These are phyloP conservation scores for Standfussiana lucernea DNA, from an alignment of 2,888 invertebrate species.

Conservation along the genomic window DNA sequence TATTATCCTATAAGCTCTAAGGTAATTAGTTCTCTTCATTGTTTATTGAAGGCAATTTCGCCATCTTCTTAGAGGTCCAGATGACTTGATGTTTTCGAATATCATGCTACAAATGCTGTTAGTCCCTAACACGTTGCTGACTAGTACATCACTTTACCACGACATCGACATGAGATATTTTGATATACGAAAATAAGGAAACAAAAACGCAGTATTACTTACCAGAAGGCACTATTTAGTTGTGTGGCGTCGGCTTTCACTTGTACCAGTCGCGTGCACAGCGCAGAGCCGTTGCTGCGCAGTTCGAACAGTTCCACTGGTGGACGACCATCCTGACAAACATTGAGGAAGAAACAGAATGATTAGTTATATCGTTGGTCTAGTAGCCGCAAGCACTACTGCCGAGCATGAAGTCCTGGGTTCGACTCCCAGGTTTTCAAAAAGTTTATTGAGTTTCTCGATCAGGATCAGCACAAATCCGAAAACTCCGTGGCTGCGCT, in stretches of 20 bases:
- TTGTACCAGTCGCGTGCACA: constrained; percentile 98
- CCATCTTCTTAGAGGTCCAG: not conserved
- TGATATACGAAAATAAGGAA: too few relatives aligned
- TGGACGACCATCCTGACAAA: constrained; percentile 82
- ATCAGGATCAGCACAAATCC: not conserved
- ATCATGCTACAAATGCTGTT: too few relatives aligned
- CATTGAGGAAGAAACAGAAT: not conserved
- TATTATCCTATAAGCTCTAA: not conserved
- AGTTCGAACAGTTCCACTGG: constrained; percentile 98
- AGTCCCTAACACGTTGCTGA: too few relatives aligned
- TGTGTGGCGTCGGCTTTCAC: constrained; percentile 95
- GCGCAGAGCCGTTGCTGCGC: constrained; percentile 98
- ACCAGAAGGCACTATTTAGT: constrained; percentile 99
- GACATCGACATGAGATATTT: not conserved
- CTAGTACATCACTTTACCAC: constrained; percentile 10
- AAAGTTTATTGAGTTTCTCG: not conserved
- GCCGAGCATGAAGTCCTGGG: not conserved
- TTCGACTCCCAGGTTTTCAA: not conserved
- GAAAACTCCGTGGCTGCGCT: not conserved
- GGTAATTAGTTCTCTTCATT: too few relatives aligned
- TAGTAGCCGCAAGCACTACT: not conserved
- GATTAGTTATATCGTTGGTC: not conserved
- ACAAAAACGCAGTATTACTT: constrained; percentile 70
- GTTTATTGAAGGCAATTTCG: not conserved
- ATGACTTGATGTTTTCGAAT: too few relatives aligned